Base-by-base conservation (phyloP, 2,113 vertebrate species). In the Mesembrinibis cayennensis region DNA sequence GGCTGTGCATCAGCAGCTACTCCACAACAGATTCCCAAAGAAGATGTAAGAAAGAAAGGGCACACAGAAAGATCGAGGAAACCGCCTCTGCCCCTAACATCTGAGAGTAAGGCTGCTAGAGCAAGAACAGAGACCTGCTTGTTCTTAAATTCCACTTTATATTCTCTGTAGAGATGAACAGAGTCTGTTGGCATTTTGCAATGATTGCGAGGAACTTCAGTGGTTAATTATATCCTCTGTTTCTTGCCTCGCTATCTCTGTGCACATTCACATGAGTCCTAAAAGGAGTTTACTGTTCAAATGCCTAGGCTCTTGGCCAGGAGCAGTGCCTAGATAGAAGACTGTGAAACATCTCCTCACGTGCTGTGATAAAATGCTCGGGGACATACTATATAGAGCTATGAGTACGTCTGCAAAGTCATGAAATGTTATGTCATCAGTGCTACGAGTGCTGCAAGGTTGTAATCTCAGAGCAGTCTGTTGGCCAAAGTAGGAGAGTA, bases 141-240 rank as follows among this genome's bases (percentile, higher is more conserved):
- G 63, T 40, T 62, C 69, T 94, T 94, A 89, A 89, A 84, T 89
- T 87, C 65, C 29, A 36, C 65, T 92, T 91, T 38, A 53, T 66
- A 32, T 45, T 91, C 76, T 84, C 80, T 67, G n/a, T 27, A 71
- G 61, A 74, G 55, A 77, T 25, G 49, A 95, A 90, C 66, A 58
- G 79, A 79, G 20, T 78, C 80, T 87, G 72, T 66, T 93, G 72
- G 81, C 91, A 93, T 96, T 94, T 94, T 95, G 87, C 38, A 95
- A 40, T 19, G 81, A 74, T 55, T 89, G 65, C 3, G 16, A 93
- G 78, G 81, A 87, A 91, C 66, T 93, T 93, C 6, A 89, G 83
- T 91, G 65, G 94, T 97, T 97, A 93, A 96, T 96, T 94, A 94
- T 93, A 89, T 73, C 72, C 80, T 94, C 90, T 89, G 45, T 93